Percentiles rank a stretch among this genome's conserved stretches.
Evolutionary conservation across 2,113 vertebrate species (phyloP).

Genomic region (Phalacrocorax carbo): DNA sequence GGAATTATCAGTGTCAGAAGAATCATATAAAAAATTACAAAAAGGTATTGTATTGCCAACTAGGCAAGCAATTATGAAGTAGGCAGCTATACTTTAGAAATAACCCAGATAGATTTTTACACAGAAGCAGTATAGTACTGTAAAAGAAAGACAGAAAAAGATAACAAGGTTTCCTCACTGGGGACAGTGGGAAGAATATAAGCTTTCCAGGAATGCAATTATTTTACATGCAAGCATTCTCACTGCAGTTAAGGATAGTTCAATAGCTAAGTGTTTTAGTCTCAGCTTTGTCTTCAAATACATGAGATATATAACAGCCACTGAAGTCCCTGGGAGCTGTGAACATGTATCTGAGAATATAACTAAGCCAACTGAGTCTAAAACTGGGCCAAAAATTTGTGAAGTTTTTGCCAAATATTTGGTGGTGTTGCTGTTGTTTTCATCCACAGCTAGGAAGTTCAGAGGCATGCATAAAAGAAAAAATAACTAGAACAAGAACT

Average conservation of each 20-base stretch:
- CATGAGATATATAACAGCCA: background rate
- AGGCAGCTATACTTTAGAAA: background rate
- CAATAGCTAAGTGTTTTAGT: background rate
- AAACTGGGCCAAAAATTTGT: background rate
- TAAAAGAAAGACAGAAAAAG: background rate
- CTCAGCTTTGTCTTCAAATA: background rate
- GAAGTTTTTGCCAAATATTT: background rate
- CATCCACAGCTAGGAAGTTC: background rate
- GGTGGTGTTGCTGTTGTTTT: background rate
- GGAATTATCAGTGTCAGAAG: background rate
- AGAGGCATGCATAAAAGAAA: background rate
- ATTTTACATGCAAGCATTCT: background rate
- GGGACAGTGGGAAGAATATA: background rate
- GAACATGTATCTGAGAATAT: background rate
- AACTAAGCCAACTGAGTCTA: background rate
- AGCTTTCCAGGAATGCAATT: background rate
- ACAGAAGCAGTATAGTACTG: background rate
- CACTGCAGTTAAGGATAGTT: background rate
- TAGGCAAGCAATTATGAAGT: background rate
- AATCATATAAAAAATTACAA: background rate
- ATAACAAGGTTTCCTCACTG: background rate
- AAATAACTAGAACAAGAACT: background rate
- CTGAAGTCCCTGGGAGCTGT: background rate
- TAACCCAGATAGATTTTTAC: background rate
- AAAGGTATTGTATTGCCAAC: background rate